Percentiles rank a stretch among this genome's conserved stretches.
phyloP scores from a whole-genome alignment of 2,113 vertebrate genomes.

The Morone chrysops region DNA sequence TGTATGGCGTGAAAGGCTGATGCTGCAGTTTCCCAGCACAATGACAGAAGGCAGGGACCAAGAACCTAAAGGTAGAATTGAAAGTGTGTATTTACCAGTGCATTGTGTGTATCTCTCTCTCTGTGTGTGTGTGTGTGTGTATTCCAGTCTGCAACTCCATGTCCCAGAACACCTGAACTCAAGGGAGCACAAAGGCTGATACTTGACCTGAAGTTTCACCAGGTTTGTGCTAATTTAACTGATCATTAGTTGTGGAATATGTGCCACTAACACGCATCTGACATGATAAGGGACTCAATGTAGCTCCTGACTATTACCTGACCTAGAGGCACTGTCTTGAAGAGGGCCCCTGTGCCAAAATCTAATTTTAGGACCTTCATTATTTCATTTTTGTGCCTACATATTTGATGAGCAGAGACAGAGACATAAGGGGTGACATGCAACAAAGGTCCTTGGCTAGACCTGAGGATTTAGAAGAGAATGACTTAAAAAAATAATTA shows the following conservation, averaged over 20 bases:
- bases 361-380: not conserved
- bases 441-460: too few relatives aligned
- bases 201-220: not conserved
- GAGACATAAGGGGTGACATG: not conserved
- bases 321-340: not conserved
- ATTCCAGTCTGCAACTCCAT: not conserved
- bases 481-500: not conserved
- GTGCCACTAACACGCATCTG: not conserved
- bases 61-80: conserved; percentile 41
- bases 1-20: conserved; percentile 74
- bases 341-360: not conserved
- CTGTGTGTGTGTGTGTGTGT: conserved; percentile 16
- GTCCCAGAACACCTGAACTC: not conserved
- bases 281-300: conserved; percentile 12
- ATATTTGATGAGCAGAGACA: not conserved
- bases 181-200: conserved; percentile 1
- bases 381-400: too few relatives aligned
- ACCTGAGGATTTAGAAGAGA: too few relatives aligned
- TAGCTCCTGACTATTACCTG: conserved; percentile 2
- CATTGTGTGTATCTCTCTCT: conserved; percentile 12
- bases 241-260: conserved; percentile 15
- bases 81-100: conserved; percentile 15
- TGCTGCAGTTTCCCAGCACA: conserved; percentile 64
- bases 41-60: conserved; percentile 59
- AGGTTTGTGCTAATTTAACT: not conserved